Percentiles rank a stretch among this genome's conserved stretches.
Evolutionary conservation across 2,888 invertebrate species (phyloP).

Genomic region (Protonemura montana): DNA sequence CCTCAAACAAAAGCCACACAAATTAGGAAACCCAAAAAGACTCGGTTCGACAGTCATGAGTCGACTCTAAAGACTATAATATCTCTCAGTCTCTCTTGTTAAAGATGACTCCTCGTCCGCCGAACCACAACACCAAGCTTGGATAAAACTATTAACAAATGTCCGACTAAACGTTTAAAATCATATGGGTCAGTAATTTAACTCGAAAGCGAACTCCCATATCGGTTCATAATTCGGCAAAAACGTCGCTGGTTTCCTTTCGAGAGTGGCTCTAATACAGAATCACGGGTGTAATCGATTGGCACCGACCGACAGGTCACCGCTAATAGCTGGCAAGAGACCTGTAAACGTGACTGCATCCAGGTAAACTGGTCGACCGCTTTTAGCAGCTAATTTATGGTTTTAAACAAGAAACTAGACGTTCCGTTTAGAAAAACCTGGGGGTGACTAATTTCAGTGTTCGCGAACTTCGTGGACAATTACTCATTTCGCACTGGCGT

Average conservation of each 20-base stretch:
- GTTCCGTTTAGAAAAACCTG: neutral
- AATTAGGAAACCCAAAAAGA: neutral
- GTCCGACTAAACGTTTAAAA: neutral
- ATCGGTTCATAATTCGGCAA: neutral
- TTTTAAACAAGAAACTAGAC: neutral
- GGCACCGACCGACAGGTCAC: neutral
- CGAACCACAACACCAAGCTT: neutral
- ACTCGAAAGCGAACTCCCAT: neutral
- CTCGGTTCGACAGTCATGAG: neutral
- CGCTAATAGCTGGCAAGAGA: neutral
- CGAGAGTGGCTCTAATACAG: neutral
- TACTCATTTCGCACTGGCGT: neutral
- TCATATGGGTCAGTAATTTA: neutral
- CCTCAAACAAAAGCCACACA: neutral
- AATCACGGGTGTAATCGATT: neutral
- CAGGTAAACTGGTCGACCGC: neutral
- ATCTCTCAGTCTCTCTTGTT: too few relatives aligned
- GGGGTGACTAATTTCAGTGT: neutral
- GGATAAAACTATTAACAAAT: neutral
- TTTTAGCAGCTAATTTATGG: neutral
- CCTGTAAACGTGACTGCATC: neutral
- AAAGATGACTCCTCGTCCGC: neutral
- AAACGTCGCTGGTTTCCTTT: neutral
- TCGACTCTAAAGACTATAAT: too few relatives aligned
- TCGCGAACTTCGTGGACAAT: neutral